Percentiles rank a stretch among this genome's conserved stretches.
These are phyloP conservation scores for Plagiodera versicolora DNA, from an alignment of 2,888 invertebrate species.

Conservation along the genomic window DNA sequence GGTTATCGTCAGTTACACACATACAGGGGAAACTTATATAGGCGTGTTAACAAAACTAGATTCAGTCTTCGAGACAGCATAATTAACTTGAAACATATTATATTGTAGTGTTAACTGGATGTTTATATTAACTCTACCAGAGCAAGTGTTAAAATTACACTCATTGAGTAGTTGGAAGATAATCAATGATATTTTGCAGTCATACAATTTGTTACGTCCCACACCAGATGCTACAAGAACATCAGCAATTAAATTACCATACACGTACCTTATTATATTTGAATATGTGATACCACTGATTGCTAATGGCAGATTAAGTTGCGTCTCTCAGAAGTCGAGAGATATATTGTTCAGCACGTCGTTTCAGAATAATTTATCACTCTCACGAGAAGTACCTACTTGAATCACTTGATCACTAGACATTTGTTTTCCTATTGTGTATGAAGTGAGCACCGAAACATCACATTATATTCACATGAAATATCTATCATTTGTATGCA, in stretches of 20 bases:
- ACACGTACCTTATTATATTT: slow-evolving; percentile 24
- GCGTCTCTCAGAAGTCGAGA: not conserved
- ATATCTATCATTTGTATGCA: too few relatives aligned
- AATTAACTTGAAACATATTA: too few relatives aligned
- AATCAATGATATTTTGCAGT: not conserved
- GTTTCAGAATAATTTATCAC: not conserved
- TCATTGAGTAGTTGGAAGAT: too few relatives aligned
- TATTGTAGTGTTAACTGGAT: too few relatives aligned
- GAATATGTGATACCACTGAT: slow-evolving; percentile 16
- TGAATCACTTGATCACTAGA: not conserved
- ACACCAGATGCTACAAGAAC: not conserved
- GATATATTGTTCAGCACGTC: slow-evolving; percentile 1
- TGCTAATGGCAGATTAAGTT: slow-evolving; percentile 5
- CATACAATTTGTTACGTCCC: not conserved
- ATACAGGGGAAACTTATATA: too few relatives aligned
- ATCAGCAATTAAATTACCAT: slow-evolving; percentile 9
- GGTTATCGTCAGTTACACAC: too few relatives aligned
- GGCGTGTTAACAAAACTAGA: too few relatives aligned
- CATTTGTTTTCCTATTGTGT: not conserved
- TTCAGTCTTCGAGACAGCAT: too few relatives aligned
- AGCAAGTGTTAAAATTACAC: too few relatives aligned
- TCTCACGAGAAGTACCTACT: not conserved
- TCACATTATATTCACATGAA: too few relatives aligned
- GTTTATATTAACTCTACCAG: too few relatives aligned
- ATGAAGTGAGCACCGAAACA: not conserved